Conservation (phyloP, 1,140 invertebrate species). For the Zeugodacus cucurbitae region DNA sequence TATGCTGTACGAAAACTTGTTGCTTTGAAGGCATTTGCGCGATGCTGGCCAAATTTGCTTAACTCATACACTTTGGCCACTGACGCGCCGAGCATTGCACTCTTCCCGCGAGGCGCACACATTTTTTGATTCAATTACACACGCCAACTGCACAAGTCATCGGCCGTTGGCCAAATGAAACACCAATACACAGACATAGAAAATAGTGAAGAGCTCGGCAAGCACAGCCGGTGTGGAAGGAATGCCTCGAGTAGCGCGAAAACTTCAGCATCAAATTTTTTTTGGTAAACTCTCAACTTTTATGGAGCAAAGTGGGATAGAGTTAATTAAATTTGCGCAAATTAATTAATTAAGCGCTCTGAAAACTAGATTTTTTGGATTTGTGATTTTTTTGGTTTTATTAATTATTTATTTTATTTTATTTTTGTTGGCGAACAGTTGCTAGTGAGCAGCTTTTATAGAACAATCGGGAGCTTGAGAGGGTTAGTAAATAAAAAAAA, state of each 20-base stretch:
- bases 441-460: too few relatives aligned
- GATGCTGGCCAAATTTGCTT: slow-evolving; percentile 10
- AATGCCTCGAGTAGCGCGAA: background rate
- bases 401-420: background rate
- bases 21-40: background rate
- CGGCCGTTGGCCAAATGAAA: background rate
- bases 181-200: background rate
- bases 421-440: too few relatives aligned
- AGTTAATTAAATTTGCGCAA: background rate
- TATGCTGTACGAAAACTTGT: background rate
- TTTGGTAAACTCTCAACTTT: background rate
- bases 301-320: background rate
- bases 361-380: background rate
- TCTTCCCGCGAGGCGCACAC: background rate
- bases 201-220: background rate
- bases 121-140: slow-evolving; percentile 26
- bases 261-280: background rate
- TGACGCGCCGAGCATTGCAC: background rate
- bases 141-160: slow-evolving; percentile 9
- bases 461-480: too few relatives aligned
- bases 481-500: too few relatives aligned
- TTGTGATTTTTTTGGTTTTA: background rate
- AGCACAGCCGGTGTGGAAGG: background rate
- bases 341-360: background rate
- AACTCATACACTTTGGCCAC: background rate